Evolutionary conservation across 2,113 vertebrate species (phyloP).

Genomic region (Rhipidura dahli): DNA sequence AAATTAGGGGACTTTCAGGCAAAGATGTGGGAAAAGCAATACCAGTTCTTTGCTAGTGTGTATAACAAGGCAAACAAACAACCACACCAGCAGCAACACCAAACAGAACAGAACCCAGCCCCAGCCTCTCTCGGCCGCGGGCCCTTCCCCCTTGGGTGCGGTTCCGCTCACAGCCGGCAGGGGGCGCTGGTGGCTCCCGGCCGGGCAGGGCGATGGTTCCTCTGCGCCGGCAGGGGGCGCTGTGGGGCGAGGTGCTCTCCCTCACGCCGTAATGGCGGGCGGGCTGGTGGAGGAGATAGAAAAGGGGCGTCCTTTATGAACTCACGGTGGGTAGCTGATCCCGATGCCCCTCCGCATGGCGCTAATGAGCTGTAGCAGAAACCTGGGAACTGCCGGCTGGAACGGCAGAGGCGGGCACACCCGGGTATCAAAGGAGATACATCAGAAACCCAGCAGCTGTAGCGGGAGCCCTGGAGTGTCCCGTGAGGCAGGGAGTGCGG

Average conservation of each 20-base stretch:
- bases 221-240: not conserved
- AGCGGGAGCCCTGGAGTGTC: not conserved
- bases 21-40: fast-evolving
- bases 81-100: fast-evolving
- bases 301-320: not conserved
- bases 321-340: not conserved
- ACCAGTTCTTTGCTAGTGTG: not conserved
- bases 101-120: not conserved
- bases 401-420: not conserved
- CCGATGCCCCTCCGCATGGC: not conserved
- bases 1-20: fast-evolving
- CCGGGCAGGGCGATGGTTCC: not conserved
- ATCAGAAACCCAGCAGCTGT: not conserved
- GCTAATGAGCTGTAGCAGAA: not conserved
- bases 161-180: not conserved
- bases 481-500: fast-evolving
- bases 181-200: not conserved
- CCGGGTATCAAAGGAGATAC: fast-evolving
- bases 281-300: no score
- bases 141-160: not conserved
- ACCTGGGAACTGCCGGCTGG: no score
- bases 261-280: not conserved
- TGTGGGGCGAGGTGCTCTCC: not conserved
- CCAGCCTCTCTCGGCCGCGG: not conserved
- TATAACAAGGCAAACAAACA: not conserved